Evolutionary conservation across 2,888 invertebrate species (phyloP), one percentile per base, ranked within the genome.

Genomic region (Anarsia innoxiella): DNA sequence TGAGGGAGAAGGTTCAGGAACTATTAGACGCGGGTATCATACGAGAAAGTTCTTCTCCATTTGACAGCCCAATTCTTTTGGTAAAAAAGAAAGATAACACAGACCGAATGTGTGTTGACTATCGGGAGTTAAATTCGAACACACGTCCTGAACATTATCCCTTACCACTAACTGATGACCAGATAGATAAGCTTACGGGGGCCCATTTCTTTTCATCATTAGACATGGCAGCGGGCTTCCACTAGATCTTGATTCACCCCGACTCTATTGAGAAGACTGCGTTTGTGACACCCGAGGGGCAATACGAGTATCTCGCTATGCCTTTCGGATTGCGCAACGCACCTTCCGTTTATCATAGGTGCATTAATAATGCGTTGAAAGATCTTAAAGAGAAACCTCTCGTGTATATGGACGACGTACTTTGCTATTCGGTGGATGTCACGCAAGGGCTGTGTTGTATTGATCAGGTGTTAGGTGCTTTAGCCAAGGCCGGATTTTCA

Each of bases 301-400:
- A n/a, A n/a, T n/a, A n/a, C n/a, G n/a, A n/a, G n/a, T n/a, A n/a
- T n/a, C n/a, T n/a, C n/a, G n/a, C n/a, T n/a, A n/a, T n/a, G n/a
- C n/a, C n/a, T n/a, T n/a, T n/a, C n/a, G n/a, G n/a, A n/a, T 8
- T 32, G 23, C 8, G 23, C 1, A 32, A 32, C 10, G 23, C 23
- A 3, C 11, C 32, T 1, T 11, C 9, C 8, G 23, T 23, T 8
- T 32, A 12, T 8, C 32, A 32, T 5, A 11, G 32, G 1, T 32
- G n/a, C 31, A 54, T 69, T 1, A 56, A 44, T 25, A 41, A 35
- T 8, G 51, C 62, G 9, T 9, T 43, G 2, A 32, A 32, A 23
- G 3, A 8, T 3, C 4, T 32, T 5, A 23, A 32, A 9, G 32
- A 12, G 2, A 12, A 11, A 2, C 16, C 12, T 6, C 14, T 15